These are phyloP conservation scores for Orthosia cruda DNA, from an alignment of 2,888 invertebrate genomes.

Conservation along the genomic window DNA sequence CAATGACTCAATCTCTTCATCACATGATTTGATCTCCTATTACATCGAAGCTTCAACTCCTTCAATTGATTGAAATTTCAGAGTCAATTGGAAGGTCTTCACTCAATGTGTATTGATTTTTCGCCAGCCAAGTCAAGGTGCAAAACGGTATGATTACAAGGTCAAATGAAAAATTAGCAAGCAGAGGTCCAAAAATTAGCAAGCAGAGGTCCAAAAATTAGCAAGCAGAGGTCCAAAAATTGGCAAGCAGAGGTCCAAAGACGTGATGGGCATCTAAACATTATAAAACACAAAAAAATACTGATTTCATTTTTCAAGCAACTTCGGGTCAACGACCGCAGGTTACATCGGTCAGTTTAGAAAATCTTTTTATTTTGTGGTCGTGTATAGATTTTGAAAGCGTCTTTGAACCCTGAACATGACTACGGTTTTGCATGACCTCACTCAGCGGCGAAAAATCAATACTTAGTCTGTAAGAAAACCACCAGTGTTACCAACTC, in stretches of 20 bases:
- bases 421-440: not conserved
- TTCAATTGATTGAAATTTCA: constrained; percentile 73
- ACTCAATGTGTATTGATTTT: constrained; percentile 54
- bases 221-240: not conserved
- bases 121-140: constrained; percentile 12
- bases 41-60: constrained; percentile 52
- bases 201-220: not conserved
- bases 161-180: not conserved
- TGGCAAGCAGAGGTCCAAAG: not conserved
- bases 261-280: too few relatives aligned
- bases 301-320: too few relatives aligned
- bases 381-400: too few relatives aligned
- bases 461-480: not conserved
- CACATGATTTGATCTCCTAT: constrained; percentile 65
- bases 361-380: not conserved
- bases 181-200: not conserved
- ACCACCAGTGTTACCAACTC: constrained; percentile 26
- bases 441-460: too few relatives aligned
- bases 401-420: too few relatives aligned
- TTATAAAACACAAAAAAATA: too few relatives aligned
- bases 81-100: constrained; percentile 68
- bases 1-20: constrained; percentile 46
- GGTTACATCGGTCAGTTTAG: too few relatives aligned
- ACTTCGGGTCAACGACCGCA: too few relatives aligned
- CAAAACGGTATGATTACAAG: not conserved